Evolutionary conservation across 2,797 vertebrate genomes (phyloP), one percentile per base, ranked within the genome.

Genomic region (Dendrocincla tyrannina): DNA sequence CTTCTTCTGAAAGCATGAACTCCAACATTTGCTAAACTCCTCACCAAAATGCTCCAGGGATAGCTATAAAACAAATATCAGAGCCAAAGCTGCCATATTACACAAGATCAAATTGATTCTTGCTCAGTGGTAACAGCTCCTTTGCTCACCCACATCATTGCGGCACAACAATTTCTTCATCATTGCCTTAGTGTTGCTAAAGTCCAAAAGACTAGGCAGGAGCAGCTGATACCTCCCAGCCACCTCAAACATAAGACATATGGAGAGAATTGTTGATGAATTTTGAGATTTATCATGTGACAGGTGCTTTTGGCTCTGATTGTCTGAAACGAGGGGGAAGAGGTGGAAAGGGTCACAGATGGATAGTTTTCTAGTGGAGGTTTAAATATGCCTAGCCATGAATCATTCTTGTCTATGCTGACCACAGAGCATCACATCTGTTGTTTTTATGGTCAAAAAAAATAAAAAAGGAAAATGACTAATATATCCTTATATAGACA

Each of bases 361-460:
- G 53, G 72, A 87, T 75, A 80, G 39, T 85, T 92, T 95, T 88
- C 85, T 93, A 58, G 62, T 66, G 73, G 59, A 77, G 79, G 55
- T 79, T 96, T 94, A 91, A 92, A 95, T 86, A 85, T 37, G 63
- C 77, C 66, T 73, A 79, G 33, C 62, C 74, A 79, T 96, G 95
- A 96, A 95, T 97, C 94, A 96, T 86, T 81, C 70, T 86, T 78
- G 50, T 91, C 88, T 94, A 27, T 69, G 93, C 55, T 95, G 95
- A 96, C 95, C 96, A 93, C 92, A 94, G 70, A 94, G 88, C 49
- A 95, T 94, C 95, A 93, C 91, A 92, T 94, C 95, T 96, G 95
- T 93, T 96, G 95, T 94, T 96, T 96, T 96, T 85, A 91, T 25
- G 80, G 88, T 91, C 59, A 92, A 94, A 89, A 94, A 89, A 85